Percentiles rank a stretch among this genome's conserved stretches.
Conservation (phyloP, 1,140 invertebrate species). For the Dreissena polymorpha region DNA sequence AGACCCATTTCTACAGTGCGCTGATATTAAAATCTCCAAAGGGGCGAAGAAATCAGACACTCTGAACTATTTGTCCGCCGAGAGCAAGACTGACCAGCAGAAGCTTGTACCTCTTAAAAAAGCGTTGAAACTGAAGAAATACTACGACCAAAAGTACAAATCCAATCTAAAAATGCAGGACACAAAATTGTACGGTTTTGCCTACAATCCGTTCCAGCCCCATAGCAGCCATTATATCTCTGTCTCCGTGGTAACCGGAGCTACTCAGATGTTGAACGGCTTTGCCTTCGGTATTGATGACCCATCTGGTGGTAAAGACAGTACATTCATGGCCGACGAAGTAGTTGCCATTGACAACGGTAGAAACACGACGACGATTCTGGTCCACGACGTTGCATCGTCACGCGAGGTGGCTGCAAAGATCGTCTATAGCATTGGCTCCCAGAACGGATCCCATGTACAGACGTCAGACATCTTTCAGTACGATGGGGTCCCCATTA, state of each 20-base stretch:
- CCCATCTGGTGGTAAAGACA: neutral
- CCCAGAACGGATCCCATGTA: constrained; percentile 32
- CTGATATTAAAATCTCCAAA: constrained; percentile 50
- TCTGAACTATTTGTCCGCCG: constrained; percentile 1
- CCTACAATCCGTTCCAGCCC: constrained; percentile 51
- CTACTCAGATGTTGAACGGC: constrained; percentile 6
- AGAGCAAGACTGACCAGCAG: constrained; percentile 1
- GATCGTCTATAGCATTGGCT: constrained; percentile 14
- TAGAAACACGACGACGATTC: constrained; percentile 24
- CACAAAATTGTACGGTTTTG: constrained; percentile 45
- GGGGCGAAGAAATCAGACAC: neutral
- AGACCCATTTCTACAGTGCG: constrained; percentile 59
- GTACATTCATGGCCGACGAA: constrained; percentile 26
- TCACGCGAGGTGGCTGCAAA: constrained; percentile 23
- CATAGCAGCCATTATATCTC: constrained; percentile 42
- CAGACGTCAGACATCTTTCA: constrained; percentile 21
- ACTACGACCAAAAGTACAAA: neutral
- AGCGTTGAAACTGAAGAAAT: constrained; percentile 23
- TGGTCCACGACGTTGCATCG: constrained; percentile 14
- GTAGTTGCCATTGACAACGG: constrained; percentile 37
- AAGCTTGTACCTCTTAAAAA: constrained; percentile 41
- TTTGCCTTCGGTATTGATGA: constrained; percentile 46
- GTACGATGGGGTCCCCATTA: constrained; percentile 35
- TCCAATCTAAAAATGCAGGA: neutral
- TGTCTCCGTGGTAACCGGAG: constrained; percentile 35